Percentiles rank a stretch among this genome's conserved stretches.
Evolutionary conservation across 1,140 invertebrate genomes (phyloP).

Genomic region (Araneus ventricosus): DNA sequence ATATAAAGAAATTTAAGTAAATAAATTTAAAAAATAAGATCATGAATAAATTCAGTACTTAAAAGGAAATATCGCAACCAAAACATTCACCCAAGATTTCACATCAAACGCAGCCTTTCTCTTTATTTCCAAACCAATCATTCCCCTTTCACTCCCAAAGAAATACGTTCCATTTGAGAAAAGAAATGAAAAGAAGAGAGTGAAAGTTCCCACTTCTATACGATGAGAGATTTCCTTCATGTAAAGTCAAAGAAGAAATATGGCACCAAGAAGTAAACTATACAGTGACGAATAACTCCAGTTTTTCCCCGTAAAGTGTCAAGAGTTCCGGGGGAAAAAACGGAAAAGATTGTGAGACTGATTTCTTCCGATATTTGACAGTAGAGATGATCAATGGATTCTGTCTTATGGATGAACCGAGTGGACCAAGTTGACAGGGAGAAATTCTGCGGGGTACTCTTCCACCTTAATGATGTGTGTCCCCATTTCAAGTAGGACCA

Average conservation of each 20-base stretch:
- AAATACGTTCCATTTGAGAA: neutral
- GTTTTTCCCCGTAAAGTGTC: neutral
- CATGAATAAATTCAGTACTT: no score
- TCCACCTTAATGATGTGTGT: no score
- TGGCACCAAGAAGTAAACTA: neutral
- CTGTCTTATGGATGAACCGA: neutral
- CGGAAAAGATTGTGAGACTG: neutral
- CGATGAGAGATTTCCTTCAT: neutral
- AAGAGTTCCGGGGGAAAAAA: neutral
- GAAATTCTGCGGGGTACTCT: no score
- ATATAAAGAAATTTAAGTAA: no score
- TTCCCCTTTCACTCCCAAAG: neutral
- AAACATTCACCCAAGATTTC: no score
- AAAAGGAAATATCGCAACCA: no score
- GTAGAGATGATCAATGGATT: neutral
- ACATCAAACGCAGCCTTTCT: no score
- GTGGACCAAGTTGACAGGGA: neutral
- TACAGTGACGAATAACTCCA: constrained; percentile 2
- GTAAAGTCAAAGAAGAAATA: neutral
- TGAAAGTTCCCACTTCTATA: neutral
- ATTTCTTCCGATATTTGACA: constrained; percentile 13
- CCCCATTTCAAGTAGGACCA: no score
- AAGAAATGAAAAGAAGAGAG: neutral
- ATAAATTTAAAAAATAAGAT: no score
- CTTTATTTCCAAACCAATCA: neutral